Evolutionary conservation across 2,888 invertebrate genomes (phyloP).

Genomic region (Anagyrus pseudococci): DNA sequence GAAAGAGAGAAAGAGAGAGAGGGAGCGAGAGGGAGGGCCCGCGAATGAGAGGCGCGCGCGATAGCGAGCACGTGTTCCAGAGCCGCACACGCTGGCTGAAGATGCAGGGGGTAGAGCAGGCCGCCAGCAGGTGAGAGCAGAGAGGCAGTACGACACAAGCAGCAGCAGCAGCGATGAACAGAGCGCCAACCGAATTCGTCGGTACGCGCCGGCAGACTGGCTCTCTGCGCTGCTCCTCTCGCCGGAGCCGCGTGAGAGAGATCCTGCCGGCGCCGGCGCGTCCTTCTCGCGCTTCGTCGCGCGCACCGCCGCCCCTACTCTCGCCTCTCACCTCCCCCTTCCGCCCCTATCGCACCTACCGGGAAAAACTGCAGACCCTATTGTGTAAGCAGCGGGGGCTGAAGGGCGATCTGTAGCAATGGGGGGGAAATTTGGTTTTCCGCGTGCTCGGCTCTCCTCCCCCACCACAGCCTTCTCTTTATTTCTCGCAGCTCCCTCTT

Average conservation of each 20-base stretch:
- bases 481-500: too few species aligned
- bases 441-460: too few species aligned
- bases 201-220: constrained; percentile 36
- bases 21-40: background rate
- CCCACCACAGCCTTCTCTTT: too few species aligned
- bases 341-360: too few species aligned
- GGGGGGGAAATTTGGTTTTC: too few species aligned
- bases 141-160: background rate
- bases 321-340: background rate
- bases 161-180: background rate
- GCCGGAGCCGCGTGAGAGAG: background rate
- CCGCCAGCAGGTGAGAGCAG: too few species aligned
- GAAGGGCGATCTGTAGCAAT: too few species aligned
- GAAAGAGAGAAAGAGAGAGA: constrained; percentile 11
- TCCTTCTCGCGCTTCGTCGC: too few species aligned
- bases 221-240: background rate
- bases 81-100: background rate
- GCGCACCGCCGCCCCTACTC: too few species aligned
- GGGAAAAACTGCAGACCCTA: too few species aligned
- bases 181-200: constrained; percentile 19
- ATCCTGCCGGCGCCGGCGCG: background rate
- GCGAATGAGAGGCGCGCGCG: background rate
- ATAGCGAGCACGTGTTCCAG: background rate
- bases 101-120: too few species aligned
- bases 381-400: too few species aligned